A percentile compares a stretch with the other conserved stretches of the same genome.
Conservation (phyloP, 2,113 vertebrate species). For the Mus musculus region GRCm39 chr11:100056001-100056500, state of each 20-base stretch:
- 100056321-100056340: not conserved
- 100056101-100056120: not conserved
- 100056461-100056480: not conserved
- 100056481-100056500: not conserved
- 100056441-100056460: not conserved
- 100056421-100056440: not conserved
- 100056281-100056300: not conserved
- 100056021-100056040: not conserved
- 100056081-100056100: not conserved
- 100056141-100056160: not conserved
- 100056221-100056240: not conserved
- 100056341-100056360: not conserved
- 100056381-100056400: not conserved
- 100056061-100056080: not conserved
- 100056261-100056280: not conserved
- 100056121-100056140: not conserved
- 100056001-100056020: too few relatives aligned
- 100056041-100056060: not conserved
- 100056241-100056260: not conserved
- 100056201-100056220: too few relatives aligned
- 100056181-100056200: not conserved
- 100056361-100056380: accelerated
- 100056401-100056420: not conserved
- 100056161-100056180: not conserved
- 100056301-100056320: too few relatives aligned